These are phyloP conservation scores for Branchellion lobata DNA, from an alignment of 2,888 invertebrate genomes.

Conservation along the genomic window DNA sequence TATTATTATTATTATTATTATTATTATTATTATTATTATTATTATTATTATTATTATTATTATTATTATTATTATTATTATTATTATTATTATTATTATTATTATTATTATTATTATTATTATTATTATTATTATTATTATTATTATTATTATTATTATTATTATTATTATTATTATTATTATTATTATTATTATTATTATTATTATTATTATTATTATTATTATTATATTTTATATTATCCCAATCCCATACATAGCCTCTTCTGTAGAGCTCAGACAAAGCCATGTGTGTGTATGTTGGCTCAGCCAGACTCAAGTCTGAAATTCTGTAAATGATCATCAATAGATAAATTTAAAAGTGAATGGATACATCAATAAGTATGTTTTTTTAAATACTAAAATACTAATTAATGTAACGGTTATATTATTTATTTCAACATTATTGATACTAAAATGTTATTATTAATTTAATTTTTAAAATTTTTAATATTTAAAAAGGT, in stretches of 20 bases:
- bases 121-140: too few relatives aligned
- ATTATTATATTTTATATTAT: neutral
- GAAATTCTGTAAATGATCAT: slow-evolving; percentile 63
- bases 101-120: too few relatives aligned
- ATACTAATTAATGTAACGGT: neutral
- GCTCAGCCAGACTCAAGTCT: slow-evolving; percentile 68
- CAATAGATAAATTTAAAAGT: neutral
- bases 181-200: neutral
- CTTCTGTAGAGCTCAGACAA: slow-evolving; percentile 75
- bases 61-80: too few relatives aligned
- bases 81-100: too few relatives aligned
- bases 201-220: neutral
- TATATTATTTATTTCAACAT: neutral
- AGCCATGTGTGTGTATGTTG: slow-evolving; percentile 92
- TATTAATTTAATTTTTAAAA: neutral
- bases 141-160: too few relatives aligned
- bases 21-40: too few relatives aligned
- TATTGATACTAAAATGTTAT: neutral
- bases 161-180: too few relatives aligned
- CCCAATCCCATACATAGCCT: slow-evolving; percentile 62
- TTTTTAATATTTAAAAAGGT: neutral
- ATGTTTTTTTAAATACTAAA: neutral
- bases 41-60: too few relatives aligned
- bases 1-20: too few relatives aligned
- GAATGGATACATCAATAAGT: too few relatives aligned